Conservation (phyloP, 2,113 vertebrate genomes). For the Corythaixoides concolor region DNA sequence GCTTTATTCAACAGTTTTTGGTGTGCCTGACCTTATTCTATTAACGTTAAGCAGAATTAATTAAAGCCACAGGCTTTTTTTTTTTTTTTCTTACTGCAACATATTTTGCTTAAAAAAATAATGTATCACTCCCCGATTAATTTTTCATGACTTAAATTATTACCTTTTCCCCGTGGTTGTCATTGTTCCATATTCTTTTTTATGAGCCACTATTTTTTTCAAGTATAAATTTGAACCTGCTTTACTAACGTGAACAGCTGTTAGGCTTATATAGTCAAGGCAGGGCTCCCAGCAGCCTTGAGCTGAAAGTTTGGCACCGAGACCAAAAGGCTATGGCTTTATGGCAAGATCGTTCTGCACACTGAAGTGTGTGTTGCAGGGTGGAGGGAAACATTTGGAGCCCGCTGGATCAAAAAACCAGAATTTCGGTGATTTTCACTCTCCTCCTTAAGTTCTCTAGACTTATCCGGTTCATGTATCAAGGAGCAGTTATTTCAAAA, state of each 20-base stretch:
- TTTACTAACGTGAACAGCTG: constrained; percentile 69
- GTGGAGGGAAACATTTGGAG: background rate
- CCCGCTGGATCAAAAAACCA: background rate
- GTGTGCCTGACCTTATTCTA: constrained; percentile 71
- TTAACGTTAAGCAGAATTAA: constrained; percentile 75
- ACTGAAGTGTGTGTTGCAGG: background rate
- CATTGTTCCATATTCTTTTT: constrained; percentile 72
- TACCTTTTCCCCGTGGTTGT: constrained; percentile 53
- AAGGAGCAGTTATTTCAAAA: background rate
- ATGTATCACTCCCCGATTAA: constrained; percentile 68
- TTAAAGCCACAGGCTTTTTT: constrained; percentile 52
- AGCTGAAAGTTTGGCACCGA: background rate
- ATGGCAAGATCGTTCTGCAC: background rate
- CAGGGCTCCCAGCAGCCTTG: constrained; percentile 14
- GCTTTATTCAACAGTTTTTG: constrained; percentile 80
- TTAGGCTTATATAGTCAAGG: constrained; percentile 4
- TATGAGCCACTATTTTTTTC: constrained; percentile 66
- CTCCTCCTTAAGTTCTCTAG: background rate
- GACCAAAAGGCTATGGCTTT: background rate
- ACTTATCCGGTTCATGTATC: background rate
- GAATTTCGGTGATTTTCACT: background rate
- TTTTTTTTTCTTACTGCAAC: constrained; percentile 58
- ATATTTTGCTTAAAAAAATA: constrained; percentile 70
- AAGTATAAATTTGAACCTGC: constrained; percentile 73
- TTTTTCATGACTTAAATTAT: constrained; percentile 75